phyloP scores from a whole-genome alignment of 2,113 vertebrate genomes.

The rabbit (Oryctolagus cuniculus) region DNA sequence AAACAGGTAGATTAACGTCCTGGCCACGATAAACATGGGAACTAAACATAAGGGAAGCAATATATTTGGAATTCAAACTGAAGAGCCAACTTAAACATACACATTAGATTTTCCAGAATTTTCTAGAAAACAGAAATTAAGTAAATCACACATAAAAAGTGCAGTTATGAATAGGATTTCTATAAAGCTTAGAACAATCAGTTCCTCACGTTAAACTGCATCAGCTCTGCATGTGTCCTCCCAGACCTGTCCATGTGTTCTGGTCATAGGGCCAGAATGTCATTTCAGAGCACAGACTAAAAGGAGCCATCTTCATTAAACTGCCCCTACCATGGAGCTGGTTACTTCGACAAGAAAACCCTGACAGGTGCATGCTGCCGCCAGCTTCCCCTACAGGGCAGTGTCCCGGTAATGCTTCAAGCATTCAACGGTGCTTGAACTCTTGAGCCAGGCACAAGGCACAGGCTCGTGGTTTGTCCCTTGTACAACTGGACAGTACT shows the following conservation, averaged over 20 bases:
- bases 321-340: not conserved
- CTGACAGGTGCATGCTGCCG: fast-evolving
- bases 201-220: not conserved
- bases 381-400: fast-evolving
- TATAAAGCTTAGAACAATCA: not conserved
- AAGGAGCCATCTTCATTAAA: not conserved
- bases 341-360: not conserved
- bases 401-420: fast-evolving
- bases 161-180: not conserved
- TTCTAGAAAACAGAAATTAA: not conserved
- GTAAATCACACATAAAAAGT: not conserved
- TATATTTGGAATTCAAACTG: not conserved
- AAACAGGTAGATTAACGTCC: not conserved
- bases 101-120: not conserved
- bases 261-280: too few relatives aligned
- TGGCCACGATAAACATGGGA: not conserved
- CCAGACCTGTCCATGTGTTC: not conserved
- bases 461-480: fast-evolving
- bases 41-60: not conserved
- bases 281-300: not conserved
- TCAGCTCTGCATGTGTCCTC: fast-evolving
- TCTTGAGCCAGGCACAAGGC: not conserved
- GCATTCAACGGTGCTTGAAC: too few relatives aligned
- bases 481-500: fast-evolving
- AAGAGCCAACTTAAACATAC: not conserved